A percentile compares a stretch with the other conserved stretches of the same genome.
phyloP scores from a whole-genome alignment of 2,797 vertebrate genomes.

The Prunella strophiata region DNA sequence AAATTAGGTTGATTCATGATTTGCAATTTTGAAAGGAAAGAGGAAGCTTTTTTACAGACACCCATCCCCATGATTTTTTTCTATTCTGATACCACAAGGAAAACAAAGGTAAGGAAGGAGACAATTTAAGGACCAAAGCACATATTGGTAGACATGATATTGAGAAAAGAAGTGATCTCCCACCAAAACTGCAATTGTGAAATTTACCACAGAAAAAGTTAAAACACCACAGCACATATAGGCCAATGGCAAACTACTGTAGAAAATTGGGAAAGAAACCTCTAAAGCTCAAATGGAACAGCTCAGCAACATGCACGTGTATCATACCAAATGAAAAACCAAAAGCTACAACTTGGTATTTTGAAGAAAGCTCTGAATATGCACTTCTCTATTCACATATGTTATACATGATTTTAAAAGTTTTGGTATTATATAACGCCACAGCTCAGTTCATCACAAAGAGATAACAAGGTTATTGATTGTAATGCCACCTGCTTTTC shows the following conservation, averaged over 20 bases:
- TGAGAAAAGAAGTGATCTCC: neutral
- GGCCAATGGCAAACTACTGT: neutral
- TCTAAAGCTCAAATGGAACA: neutral
- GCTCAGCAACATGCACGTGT: neutral
- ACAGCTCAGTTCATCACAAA: neutral
- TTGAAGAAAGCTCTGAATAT: neutral
- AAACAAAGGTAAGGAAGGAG: neutral
- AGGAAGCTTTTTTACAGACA: neutral
- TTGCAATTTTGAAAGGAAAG: neutral
- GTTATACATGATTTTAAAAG: rapidly evolving
- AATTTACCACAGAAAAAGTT: neutral
- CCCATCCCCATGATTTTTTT: neutral
- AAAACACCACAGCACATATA: neutral
- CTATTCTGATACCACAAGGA: neutral
- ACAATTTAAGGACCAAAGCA: neutral
- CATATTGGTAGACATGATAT: neutral
- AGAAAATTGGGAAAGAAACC: neutral
- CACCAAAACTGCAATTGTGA: neutral
- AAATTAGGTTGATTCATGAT: neutral
- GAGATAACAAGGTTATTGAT: neutral
- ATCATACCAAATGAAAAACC: neutral
- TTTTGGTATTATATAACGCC: conserved; percentile 70
- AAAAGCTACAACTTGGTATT: neutral
- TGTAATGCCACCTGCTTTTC: conserved; percentile 70
- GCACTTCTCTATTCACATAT: neutral